These are phyloP conservation scores for Graptemys geographica DNA, from an alignment of 2,797 vertebrate species.

Conservation along the genomic window DNA sequence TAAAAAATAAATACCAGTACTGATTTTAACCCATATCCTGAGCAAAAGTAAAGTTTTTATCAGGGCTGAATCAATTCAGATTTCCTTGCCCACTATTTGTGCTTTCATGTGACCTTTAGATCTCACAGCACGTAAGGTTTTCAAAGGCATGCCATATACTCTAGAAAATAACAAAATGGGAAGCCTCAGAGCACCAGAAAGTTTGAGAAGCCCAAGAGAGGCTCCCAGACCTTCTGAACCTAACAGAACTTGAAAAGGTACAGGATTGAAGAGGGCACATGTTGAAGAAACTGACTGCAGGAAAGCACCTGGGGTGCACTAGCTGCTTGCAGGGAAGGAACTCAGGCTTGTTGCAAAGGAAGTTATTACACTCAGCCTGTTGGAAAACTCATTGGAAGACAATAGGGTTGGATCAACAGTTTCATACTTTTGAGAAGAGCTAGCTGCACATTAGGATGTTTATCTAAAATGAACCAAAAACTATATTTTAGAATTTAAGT, in stretches of 20 bases:
- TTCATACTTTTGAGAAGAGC: not conserved
- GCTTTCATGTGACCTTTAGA: not conserved
- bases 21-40: not conserved
- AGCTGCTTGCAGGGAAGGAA: not conserved
- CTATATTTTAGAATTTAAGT: not conserved
- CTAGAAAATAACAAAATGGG: not conserved
- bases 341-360: not conserved
- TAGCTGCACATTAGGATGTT: not conserved
- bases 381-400: not conserved
- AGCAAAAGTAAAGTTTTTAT: not conserved
- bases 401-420: not conserved
- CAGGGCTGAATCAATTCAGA: not conserved
- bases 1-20: not conserved
- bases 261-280: not conserved
- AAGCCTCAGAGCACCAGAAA: rapidly evolving
- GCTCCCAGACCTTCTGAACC: not conserved
- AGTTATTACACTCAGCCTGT: not conserved
- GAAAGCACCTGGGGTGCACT: not conserved
- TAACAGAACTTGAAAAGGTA: not conserved
- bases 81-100: not conserved
- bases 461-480: not conserved
- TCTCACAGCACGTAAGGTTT: not conserved
- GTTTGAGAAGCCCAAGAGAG: not conserved
- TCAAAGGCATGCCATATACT: not conserved
- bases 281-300: not conserved